Conservation (phyloP, 2,113 vertebrate genomes). For the Herpetotheres cachinnans region DNA sequence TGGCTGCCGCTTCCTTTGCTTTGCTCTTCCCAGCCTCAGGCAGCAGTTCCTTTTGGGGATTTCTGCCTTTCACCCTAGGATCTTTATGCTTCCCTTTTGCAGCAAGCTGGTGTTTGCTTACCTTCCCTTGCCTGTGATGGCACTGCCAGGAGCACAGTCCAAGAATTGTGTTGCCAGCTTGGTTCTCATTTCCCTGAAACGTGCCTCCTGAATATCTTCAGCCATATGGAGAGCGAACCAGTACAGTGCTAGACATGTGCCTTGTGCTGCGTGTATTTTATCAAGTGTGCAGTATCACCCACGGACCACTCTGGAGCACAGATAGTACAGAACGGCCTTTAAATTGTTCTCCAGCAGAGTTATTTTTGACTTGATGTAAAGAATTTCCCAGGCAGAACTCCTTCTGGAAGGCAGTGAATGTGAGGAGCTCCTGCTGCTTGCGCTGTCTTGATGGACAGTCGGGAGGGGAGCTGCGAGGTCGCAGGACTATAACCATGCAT, state of each 20-base stretch:
- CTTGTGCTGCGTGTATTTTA: neutral
- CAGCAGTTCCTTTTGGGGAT: neutral
- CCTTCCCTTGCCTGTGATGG: neutral
- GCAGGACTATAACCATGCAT: slow-evolving; percentile 67
- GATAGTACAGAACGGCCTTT: neutral
- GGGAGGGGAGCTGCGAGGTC: neutral
- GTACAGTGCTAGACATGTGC: accelerated
- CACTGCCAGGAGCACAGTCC: neutral
- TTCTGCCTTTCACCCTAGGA: neutral
- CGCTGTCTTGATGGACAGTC: neutral
- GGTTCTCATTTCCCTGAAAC: neutral
- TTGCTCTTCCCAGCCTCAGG: neutral
- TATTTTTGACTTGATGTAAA: neutral
- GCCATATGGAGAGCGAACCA: neutral
- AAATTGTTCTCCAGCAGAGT: neutral
- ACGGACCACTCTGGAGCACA: neutral
- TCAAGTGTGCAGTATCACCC: neutral
- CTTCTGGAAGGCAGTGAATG: neutral
- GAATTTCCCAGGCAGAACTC: neutral
- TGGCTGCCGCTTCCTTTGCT: neutral
- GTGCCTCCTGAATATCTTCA: neutral
- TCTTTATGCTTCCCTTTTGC: neutral
- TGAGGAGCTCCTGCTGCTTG: neutral
- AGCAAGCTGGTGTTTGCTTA: neutral
- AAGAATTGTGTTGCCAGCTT: neutral